Conservation (phyloP, 2,113 vertebrate species). For the Catharus bicknelli region DNA sequence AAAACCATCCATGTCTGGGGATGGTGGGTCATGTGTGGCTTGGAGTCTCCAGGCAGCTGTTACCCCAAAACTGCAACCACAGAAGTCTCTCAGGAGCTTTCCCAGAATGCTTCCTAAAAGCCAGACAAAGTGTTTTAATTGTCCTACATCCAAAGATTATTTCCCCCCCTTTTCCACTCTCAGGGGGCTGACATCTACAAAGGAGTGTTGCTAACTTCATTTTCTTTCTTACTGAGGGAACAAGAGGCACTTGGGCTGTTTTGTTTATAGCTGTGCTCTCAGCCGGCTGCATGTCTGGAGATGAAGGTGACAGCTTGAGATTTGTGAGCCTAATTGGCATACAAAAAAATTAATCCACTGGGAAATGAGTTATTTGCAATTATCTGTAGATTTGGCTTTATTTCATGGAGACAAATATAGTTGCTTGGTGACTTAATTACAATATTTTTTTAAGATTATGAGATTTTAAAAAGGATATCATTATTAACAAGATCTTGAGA, state of each 20-base stretch:
- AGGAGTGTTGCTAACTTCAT: constrained; percentile 44
- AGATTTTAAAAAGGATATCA: constrained; percentile 52
- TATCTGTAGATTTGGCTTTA: constrained; percentile 69
- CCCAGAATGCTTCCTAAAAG: background rate
- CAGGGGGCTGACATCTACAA: constrained; percentile 4
- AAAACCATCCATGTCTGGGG: background rate
- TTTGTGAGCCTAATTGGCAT: constrained; percentile 65
- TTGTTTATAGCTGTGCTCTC: constrained; percentile 47
- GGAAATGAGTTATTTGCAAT: constrained; percentile 63
- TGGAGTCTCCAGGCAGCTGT: background rate
- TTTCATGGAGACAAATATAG: constrained; percentile 65
- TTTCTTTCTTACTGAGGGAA: constrained; percentile 24
- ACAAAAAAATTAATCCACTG: constrained; percentile 34
- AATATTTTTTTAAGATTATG: constrained; percentile 56
- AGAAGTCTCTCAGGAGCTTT: background rate
- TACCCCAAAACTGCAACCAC: background rate
- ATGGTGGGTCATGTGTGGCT: background rate
- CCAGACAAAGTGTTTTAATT: background rate
- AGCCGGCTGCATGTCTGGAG: constrained; percentile 31
- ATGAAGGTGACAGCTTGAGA: constrained; percentile 68
- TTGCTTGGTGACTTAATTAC: constrained; percentile 65
- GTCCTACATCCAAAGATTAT: background rate
- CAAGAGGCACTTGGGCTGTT: constrained; percentile 21
- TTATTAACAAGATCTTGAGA: constrained; percentile 60
- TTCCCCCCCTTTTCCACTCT: background rate